These are phyloP conservation scores for Dichetophora obliterata DNA, from an alignment of 2,888 invertebrate genomes.

Conservation along the genomic window DNA sequence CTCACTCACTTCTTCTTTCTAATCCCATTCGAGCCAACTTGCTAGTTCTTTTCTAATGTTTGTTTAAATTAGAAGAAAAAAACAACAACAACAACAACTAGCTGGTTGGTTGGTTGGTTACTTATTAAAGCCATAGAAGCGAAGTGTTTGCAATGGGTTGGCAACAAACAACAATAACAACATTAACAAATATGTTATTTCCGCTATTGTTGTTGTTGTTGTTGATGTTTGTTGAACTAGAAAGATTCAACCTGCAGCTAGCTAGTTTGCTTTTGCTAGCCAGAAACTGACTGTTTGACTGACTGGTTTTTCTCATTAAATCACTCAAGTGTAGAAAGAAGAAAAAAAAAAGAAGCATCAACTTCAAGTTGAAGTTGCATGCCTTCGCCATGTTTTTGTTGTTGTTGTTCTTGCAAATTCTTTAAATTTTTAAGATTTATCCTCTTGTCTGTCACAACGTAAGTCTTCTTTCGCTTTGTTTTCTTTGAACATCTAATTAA, in stretches of 20 bases:
- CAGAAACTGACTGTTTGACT: not conserved
- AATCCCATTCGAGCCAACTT: not conserved
- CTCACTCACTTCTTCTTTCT: not conserved
- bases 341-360: not conserved
- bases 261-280: conserved; percentile 15
- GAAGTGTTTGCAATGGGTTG: conserved; percentile 37
- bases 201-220: conserved; percentile 32
- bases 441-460: not conserved
- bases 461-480: not conserved
- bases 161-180: conserved; percentile 15
- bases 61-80: conserved; percentile 15
- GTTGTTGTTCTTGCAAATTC: conserved; percentile 18
- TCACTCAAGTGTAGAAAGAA: conserved; percentile 18
- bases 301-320: conserved; percentile 16
- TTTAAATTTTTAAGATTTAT: conserved; percentile 13
- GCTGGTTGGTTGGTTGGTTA: conserved; percentile 1
- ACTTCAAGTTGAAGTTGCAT: conserved; percentile 22
- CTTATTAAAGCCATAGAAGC: conserved; percentile 38
- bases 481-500: conserved; percentile 26
- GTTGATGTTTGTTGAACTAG: conserved; percentile 47
- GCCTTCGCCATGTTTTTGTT: conserved; percentile 1
- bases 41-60: conserved; percentile 1
- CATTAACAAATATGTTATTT: conserved; percentile 30
- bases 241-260: conserved; percentile 46
- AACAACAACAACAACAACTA: not conserved